Evolutionary conservation across 2,113 vertebrate genomes (phyloP).

Genomic region (Apteryx owenii): DNA sequence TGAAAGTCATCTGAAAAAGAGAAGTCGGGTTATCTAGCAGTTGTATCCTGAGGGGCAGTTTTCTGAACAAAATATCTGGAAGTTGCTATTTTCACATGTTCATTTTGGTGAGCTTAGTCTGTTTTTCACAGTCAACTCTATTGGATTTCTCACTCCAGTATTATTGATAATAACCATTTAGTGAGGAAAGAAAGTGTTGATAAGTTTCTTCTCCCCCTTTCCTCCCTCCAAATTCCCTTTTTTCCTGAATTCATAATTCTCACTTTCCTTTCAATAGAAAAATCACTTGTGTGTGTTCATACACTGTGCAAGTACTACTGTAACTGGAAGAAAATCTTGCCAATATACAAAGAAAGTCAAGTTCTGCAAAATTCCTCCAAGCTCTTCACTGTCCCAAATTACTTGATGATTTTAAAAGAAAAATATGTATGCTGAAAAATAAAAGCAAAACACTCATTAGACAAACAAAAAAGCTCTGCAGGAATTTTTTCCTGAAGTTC

Average conservation of each 20-base stretch:
- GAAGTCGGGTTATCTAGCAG: neutral
- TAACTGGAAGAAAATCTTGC: neutral
- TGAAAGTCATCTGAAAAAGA: neutral
- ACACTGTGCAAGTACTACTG: neutral
- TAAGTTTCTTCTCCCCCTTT: neutral
- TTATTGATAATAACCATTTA: neutral
- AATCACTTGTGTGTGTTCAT: neutral
- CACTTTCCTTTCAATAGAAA: neutral
- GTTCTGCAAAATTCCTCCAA: neutral
- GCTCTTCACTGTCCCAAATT: neutral
- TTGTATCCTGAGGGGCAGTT: neutral
- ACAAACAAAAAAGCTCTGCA: neutral
- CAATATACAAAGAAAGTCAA: neutral
- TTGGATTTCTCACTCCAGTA: neutral
- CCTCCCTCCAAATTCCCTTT: neutral
- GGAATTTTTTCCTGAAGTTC: neutral
- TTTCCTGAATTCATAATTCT: neutral
- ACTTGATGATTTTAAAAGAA: neutral
- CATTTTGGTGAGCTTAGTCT: neutral
- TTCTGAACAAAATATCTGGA: neutral
- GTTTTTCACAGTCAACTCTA: neutral
- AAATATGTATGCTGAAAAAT: fast-evolving
- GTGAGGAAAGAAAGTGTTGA: neutral
- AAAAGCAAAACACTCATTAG: neutral
- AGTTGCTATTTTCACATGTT: neutral